These are phyloP conservation scores for Ploceus nigricollis DNA, from an alignment of 2,113 vertebrate species.

Conservation along the genomic window DNA sequence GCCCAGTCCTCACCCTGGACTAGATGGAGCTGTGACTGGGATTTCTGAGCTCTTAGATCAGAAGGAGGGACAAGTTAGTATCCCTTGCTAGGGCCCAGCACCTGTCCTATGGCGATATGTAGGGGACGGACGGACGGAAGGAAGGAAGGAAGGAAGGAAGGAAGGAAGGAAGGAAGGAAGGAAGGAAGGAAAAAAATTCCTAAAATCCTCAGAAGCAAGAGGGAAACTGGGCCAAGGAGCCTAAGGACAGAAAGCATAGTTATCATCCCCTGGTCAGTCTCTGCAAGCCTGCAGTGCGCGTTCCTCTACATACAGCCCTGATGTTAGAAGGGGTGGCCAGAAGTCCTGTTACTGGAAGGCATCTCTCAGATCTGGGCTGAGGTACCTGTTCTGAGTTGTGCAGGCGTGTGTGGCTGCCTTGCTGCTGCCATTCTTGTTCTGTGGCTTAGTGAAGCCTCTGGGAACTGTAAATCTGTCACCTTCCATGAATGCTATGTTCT, in stretches of 20 bases:
- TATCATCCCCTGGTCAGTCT: not conserved
- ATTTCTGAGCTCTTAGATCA: not conserved
- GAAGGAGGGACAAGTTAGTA: not conserved
- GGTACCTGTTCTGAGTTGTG: not conserved
- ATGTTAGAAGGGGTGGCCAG: not conserved
- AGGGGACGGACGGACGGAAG: not conserved
- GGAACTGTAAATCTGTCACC: slow-evolving; percentile 34
- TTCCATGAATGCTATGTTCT: not conserved
- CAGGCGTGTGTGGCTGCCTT: not conserved
- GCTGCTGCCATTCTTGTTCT: not conserved
- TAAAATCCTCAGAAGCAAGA: not conserved
- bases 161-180: not conserved
- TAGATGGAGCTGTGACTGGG: not conserved
- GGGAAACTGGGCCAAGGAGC: not conserved
- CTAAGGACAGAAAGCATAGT: not conserved
- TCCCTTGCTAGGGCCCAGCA: not conserved
- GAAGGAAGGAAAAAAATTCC: not conserved
- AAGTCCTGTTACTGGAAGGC: not conserved
- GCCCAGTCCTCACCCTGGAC: not conserved
- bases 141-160: not conserved
- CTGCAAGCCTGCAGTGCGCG: not conserved
- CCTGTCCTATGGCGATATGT: fast-evolving
- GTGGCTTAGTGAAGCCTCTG: not conserved
- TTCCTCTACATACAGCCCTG: not conserved
- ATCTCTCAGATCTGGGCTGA: not conserved